Conservation (phyloP, 2,113 vertebrate genomes). For the Phrynosoma blainvillii region DNA sequence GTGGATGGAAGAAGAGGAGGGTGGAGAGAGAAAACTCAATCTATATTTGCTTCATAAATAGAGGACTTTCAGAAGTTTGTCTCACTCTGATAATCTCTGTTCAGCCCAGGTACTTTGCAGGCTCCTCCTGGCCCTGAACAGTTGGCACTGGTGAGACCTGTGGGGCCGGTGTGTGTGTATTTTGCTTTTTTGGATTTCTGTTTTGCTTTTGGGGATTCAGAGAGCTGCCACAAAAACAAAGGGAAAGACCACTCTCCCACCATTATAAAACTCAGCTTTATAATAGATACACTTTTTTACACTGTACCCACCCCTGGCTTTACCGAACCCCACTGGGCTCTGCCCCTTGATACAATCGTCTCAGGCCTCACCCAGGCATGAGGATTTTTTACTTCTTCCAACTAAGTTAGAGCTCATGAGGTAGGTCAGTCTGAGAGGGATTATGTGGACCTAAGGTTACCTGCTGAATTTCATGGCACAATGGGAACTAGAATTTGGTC, state of each 20-base stretch:
- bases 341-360: neutral
- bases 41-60: slow-evolving; percentile 23
- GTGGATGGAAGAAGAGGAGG: neutral
- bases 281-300: neutral
- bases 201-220: neutral
- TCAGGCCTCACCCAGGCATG: neutral
- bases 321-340: neutral
- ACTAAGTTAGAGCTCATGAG: too few relatives aligned
- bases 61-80: neutral
- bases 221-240: neutral
- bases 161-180: too few relatives aligned
- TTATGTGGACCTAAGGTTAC: too few relatives aligned
- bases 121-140: neutral
- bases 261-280: neutral
- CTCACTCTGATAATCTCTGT: neutral
- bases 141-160: neutral
- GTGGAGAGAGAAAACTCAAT: neutral
- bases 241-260: neutral
- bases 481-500: too few relatives aligned
- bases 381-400: neutral
- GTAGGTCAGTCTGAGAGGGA: too few relatives aligned
- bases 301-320: neutral
- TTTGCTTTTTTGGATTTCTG: too few relatives aligned
- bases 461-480: too few relatives aligned
- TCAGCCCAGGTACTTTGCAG: neutral